Conservation (phyloP, 1,140 invertebrate genomes). For the Drosophila parabipectinata region DNA sequence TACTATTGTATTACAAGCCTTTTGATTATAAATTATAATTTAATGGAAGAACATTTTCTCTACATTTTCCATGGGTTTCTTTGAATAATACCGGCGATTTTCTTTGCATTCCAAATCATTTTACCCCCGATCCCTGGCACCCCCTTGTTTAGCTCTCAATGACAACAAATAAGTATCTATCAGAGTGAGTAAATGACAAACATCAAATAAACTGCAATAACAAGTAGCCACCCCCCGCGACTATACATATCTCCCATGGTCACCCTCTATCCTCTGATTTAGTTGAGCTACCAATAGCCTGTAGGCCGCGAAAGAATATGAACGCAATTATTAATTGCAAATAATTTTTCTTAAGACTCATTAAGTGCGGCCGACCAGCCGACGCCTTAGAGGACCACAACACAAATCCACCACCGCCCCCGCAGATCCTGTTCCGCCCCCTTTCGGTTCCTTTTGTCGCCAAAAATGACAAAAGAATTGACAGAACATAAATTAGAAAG, state of each 20-base stretch:
- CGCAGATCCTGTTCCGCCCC: slow-evolving; percentile 4
- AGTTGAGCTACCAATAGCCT: slow-evolving; percentile 26
- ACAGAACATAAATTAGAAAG: slow-evolving; percentile 74
- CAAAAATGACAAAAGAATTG: slow-evolving; percentile 72
- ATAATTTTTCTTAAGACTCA: slow-evolving; percentile 81
- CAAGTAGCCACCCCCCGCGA: slow-evolving; percentile 40
- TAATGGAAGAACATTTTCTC: neutral
- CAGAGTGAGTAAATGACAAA: slow-evolving; percentile 72
- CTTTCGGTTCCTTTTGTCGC: slow-evolving; percentile 22
- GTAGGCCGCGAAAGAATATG: slow-evolving; percentile 70
- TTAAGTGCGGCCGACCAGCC: slow-evolving; percentile 69
- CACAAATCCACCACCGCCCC: neutral
- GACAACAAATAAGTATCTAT: slow-evolving; percentile 69
- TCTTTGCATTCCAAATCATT: neutral
- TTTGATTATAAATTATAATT: neutral
- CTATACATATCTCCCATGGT: neutral
- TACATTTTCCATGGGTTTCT: neutral
- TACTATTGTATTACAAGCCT: too few relatives aligned
- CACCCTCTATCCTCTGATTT: slow-evolving; percentile 26
- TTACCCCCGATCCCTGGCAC: neutral
- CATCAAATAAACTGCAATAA: slow-evolving; percentile 76
- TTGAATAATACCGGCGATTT: slow-evolving; percentile 1
- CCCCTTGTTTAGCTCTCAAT: slow-evolving; percentile 15
- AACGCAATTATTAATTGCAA: slow-evolving; percentile 80
- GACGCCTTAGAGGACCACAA: slow-evolving; percentile 49